These are phyloP conservation scores for Lepidocolaptes lacrymiger DNA, from an alignment of 2,797 vertebrate genomes.

Conservation along the genomic window DNA sequence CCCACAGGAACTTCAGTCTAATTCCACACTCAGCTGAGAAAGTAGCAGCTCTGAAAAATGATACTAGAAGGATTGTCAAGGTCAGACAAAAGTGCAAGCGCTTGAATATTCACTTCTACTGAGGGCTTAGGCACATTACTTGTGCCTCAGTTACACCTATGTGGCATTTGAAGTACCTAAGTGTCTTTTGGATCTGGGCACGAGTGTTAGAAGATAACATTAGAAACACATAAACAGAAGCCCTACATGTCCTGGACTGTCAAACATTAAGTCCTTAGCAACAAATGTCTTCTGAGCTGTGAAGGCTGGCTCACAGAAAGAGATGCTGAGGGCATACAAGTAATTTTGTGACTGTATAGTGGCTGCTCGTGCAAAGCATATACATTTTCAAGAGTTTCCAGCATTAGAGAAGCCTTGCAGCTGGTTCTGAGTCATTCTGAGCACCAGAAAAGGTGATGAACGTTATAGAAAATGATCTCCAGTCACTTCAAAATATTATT, in stretches of 20 bases:
- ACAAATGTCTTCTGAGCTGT: neutral
- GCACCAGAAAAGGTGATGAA: conserved; percentile 44
- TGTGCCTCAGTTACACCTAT: neutral
- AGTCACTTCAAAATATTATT: conserved; percentile 56
- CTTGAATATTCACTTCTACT: neutral
- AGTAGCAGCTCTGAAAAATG: neutral
- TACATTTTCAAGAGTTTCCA: conserved; percentile 37
- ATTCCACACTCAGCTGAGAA: neutral
- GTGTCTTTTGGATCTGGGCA: neutral
- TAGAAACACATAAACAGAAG: neutral
- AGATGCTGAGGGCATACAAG: neutral
- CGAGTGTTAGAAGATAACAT: neutral
- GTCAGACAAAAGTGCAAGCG: neutral
- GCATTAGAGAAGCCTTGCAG: conserved; percentile 36
- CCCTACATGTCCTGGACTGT: neutral
- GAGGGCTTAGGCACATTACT: neutral
- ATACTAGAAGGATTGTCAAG: neutral
- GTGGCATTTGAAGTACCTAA: neutral
- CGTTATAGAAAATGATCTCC: conserved; percentile 34
- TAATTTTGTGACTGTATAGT: neutral
- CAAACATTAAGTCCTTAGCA: neutral
- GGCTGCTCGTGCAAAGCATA: neutral
- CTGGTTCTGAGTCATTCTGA: conserved; percentile 65
- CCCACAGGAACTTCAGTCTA: neutral
- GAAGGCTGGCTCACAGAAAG: neutral